Evolutionary conservation across 2,797 vertebrate species (phyloP), one percentile per base, ranked within the genome.

Genomic region (Coendou prehensilis): DNA sequence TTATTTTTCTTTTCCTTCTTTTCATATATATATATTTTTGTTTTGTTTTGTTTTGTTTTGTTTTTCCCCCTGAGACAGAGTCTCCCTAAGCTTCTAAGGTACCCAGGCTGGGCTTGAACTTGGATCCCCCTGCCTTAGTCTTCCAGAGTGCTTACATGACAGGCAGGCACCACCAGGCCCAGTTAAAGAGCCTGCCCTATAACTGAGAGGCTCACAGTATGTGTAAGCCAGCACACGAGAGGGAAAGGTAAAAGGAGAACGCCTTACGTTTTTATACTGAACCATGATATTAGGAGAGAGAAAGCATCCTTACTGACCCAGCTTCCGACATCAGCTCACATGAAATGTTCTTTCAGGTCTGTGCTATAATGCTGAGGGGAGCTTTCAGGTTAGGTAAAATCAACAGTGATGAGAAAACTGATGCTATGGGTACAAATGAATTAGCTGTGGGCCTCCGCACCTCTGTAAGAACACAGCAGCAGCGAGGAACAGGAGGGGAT

Each of bases 331-430:
- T 45, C 59, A 71, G 13, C 22, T 85, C 5, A 64, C 45, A 22
- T 14, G n/a, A 84, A 87, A 93, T 47, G 54, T 33, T 76, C 61
- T 57, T 41, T 86, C 26, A 73, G 57, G 6, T 67, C 26, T 69
- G 8, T 56, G 50, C 63, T 87, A 5, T 37, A 37, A 83, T 47
- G n/a, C 5, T 6, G 7, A 89, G 0, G 4, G 50, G 47, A 87
- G 76, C 14, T 78, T 87, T 47, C 30, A 54, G 20, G 56, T 57
- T 78, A 83, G 22, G 33, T 54, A 50, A 97, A 88, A 57, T 79
- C 56, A 88, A 93, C 83, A 41, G 30, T 23, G 41, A 81, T 30
- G 41, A 90, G 67, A 93, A 91, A 93, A 89, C 4, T 20, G 82
- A 86, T 30, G 28, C 1, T 9, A 6, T 18, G 52, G 2, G 37